A percentile compares a stretch with the other conserved stretches of the same genome.
These are phyloP conservation scores for Romanogobio albipinnatus DNA, from an alignment of 2,113 vertebrate species.

Conservation along the genomic window DNA sequence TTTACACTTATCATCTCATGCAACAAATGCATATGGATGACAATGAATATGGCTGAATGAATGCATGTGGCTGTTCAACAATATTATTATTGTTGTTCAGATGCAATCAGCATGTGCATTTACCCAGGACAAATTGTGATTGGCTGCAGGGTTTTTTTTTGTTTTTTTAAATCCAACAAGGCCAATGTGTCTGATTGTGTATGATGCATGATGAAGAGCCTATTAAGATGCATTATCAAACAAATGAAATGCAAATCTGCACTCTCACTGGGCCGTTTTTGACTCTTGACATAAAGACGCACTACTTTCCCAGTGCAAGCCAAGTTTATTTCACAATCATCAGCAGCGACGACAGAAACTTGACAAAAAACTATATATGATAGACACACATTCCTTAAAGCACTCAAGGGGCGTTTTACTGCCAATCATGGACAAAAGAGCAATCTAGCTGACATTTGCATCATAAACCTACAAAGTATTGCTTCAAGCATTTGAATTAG, in stretches of 20 bases:
- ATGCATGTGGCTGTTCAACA: conserved; percentile 11
- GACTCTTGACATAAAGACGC: conserved; percentile 17
- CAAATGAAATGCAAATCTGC: conserved; percentile 34
- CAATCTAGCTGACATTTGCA: conserved; percentile 36
- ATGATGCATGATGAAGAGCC: conserved; percentile 15
- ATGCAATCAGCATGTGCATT: not conserved
- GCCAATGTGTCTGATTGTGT: conserved; percentile 4
- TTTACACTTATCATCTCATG: not conserved
- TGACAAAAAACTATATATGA: conserved; percentile 23
- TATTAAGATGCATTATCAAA: conserved; percentile 47
- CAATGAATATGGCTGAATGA: not conserved
- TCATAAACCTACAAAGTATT: conserved; percentile 23
- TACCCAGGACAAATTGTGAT: conserved; percentile 5
- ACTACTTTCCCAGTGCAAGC: conserved; percentile 28
- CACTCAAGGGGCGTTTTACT: conserved; percentile 15
- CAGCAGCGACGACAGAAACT: conserved; percentile 28
- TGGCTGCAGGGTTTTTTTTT: conserved; percentile 35
- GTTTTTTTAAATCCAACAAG: conserved; percentile 38
- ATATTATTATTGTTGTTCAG: not conserved
- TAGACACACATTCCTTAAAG: conserved; percentile 40
- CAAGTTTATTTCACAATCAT: conserved; percentile 27
- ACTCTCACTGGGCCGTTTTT: conserved; percentile 25
- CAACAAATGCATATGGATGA: not conserved
- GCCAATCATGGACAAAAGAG: conserved; percentile 21
- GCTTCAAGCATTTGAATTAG: not conserved